These are phyloP conservation scores for Actinia tenebrosa DNA, from an alignment of 64 coral and sea anemone genomes.

Conservation along the genomic window DNA sequence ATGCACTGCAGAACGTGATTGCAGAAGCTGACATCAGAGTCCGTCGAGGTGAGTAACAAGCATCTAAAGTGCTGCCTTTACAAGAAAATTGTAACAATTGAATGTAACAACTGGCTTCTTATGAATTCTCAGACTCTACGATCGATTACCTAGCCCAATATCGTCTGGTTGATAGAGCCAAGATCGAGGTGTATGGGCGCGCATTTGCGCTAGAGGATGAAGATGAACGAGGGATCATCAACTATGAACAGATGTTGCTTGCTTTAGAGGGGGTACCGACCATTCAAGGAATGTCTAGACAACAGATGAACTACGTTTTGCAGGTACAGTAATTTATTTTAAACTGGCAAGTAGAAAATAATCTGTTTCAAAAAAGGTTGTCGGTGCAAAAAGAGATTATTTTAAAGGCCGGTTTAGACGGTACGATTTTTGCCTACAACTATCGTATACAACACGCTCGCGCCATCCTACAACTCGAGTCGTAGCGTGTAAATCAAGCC, in stretches of 20 bases:
- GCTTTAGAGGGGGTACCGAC: slow-evolving; percentile 78
- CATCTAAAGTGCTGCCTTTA: not conserved
- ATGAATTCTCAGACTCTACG: slow-evolving; percentile 49
- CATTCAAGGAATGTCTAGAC: slow-evolving; percentile 69
- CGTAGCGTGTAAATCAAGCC: no score
- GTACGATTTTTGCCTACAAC: no score
- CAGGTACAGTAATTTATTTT: slow-evolving; percentile 27
- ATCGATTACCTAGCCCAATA: slow-evolving; percentile 85
- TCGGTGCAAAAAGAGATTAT: no score
- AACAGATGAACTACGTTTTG: slow-evolving; percentile 70
- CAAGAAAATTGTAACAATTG: no score
- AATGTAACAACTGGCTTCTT: no score
- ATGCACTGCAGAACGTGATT: slow-evolving; percentile 52
- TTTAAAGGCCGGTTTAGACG: no score
- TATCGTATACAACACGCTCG: no score
- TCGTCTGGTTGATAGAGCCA: slow-evolving; percentile 69
- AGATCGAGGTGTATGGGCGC: slow-evolving; percentile 70
- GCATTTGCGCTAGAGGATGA: slow-evolving; percentile 83
- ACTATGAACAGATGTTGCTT: slow-evolving; percentile 77
- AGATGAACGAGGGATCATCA: slow-evolving; percentile 61
- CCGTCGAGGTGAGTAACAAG: slow-evolving; percentile 32
- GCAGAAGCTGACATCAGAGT: slow-evolving; percentile 66
- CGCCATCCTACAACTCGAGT: no score
- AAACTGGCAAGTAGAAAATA: no score
- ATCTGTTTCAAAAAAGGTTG: no score